Percentiles rank a stretch among this genome's conserved stretches.
phyloP scores from a whole-genome alignment of 2,888 invertebrate species.

The Thereva nobilitata region DNA sequence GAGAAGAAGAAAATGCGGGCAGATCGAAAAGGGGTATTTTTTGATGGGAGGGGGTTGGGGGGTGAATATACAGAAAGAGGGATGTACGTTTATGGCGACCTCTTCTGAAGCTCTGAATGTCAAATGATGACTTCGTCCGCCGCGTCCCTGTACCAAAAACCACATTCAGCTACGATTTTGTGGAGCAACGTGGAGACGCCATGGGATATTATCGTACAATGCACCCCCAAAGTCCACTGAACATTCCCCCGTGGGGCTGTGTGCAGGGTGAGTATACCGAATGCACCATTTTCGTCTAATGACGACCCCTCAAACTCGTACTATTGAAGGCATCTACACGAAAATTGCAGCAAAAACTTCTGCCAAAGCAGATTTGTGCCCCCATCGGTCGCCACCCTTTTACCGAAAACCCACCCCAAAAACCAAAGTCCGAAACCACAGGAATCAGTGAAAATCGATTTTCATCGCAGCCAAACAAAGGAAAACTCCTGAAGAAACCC shows the following conservation, averaged over 20 bases:
- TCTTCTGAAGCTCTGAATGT: too few species aligned
- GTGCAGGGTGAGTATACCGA: not conserved
- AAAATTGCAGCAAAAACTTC: not conserved
- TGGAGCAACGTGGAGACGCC: not conserved
- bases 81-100: too few species aligned
- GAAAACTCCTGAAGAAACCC: slow-evolving; percentile 3
- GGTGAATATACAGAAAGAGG: too few species aligned
- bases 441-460: slow-evolving; percentile 14
- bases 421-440: slow-evolving; percentile 12
- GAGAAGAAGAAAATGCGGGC: too few species aligned
- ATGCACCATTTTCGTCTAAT: slow-evolving; percentile 4
- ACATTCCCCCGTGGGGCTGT: not conserved
- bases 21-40: too few species aligned
- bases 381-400: not conserved
- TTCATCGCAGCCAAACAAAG: slow-evolving; percentile 1
- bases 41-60: too few species aligned
- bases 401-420: not conserved
- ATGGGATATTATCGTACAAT: not conserved
- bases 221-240: not conserved
- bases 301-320: not conserved
- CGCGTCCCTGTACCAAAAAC: too few species aligned
- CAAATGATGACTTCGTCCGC: too few species aligned
- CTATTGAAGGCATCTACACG: not conserved
- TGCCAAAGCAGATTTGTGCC: not conserved
- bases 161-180: too few species aligned